Evolutionary conservation across 2,797 vertebrate genomes (phyloP).

Genomic region (Sebastes cheni): DNA sequence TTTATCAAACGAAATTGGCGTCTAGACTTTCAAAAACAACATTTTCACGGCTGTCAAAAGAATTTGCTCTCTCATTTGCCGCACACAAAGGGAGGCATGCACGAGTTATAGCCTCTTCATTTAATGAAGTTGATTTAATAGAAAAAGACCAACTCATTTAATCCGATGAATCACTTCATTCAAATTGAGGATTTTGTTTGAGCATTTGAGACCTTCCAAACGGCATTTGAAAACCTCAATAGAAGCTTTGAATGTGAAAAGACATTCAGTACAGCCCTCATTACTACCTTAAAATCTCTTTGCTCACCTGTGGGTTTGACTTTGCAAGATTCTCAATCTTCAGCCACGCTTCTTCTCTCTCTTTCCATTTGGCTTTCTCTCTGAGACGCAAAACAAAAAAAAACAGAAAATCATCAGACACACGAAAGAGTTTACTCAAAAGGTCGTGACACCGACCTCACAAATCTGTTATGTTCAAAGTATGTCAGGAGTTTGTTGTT

Average conservation of each 20-base stretch:
- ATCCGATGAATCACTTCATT: neutral
- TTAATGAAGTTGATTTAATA: neutral
- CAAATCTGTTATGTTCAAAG: neutral
- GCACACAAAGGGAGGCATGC: neutral
- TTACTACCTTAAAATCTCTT: neutral
- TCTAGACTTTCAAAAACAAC: neutral
- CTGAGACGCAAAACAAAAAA: slow-evolving; percentile 69
- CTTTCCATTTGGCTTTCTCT: slow-evolving; percentile 98
- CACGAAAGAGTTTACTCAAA: neutral
- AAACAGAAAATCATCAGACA: neutral
- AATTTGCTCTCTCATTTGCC: neutral
- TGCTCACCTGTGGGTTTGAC: slow-evolving; percentile 95
- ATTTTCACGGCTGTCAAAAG: neutral
- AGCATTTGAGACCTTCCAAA: neutral
- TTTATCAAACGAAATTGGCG: neutral
- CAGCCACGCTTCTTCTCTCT: slow-evolving; percentile 97
- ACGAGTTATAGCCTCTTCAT: neutral
- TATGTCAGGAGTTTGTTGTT: neutral
- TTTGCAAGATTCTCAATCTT: slow-evolving; percentile 99
- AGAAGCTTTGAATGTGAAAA: neutral
- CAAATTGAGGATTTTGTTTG: neutral
- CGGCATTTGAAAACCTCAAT: neutral
- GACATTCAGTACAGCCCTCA: neutral
- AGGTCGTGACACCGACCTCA: neutral
- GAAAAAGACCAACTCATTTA: neutral